A percentile compares a stretch with the other conserved stretches of the same genome.
phyloP scores from a whole-genome alignment of 2,797 vertebrate genomes.

The Aulostomus chinensis region DNA sequence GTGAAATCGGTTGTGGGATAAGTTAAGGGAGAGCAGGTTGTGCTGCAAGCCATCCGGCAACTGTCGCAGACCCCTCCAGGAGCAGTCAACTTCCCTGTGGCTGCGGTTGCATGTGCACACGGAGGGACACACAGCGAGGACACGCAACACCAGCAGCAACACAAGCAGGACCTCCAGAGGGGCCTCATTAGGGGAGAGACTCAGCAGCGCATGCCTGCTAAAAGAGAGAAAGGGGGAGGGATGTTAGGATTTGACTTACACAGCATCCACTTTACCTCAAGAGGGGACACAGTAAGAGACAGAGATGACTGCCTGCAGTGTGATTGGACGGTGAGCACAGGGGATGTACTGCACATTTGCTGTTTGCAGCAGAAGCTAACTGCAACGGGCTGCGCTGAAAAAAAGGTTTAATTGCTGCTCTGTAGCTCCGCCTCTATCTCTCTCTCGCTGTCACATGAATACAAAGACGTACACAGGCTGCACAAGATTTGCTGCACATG shows the following conservation, averaged over 20 bases:
- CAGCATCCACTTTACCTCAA: conserved; percentile 5
- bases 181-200: conserved; percentile 32
- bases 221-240: conserved; percentile 31
- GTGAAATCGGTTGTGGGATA: conserved; percentile 90
- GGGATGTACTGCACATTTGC: conserved; percentile 15
- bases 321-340: too few relatives aligned
- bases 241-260: conserved; percentile 36
- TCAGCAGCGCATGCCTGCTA: conserved; percentile 61
- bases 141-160: conserved; percentile 63
- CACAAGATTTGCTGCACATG: conserved; percentile 21
- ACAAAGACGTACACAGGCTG: conserved; percentile 2
- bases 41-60: conserved; percentile 89
- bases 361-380: conserved; percentile 10
- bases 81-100: conserved; percentile 93
- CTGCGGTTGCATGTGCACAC: conserved; percentile 87
- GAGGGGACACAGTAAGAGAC: neutral
- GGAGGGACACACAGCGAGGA: conserved; percentile 85
- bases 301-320: conserved; percentile 14
- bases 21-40: conserved; percentile 90
- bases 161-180: conserved; percentile 78
- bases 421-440: conserved; percentile 14
- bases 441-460: neutral
- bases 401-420: conserved; percentile 1
- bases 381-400: too few relatives aligned
- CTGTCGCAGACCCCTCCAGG: conserved; percentile 85